phyloP scores from a whole-genome alignment of 1,140 invertebrate species.

The Whitmania pigra region DNA sequence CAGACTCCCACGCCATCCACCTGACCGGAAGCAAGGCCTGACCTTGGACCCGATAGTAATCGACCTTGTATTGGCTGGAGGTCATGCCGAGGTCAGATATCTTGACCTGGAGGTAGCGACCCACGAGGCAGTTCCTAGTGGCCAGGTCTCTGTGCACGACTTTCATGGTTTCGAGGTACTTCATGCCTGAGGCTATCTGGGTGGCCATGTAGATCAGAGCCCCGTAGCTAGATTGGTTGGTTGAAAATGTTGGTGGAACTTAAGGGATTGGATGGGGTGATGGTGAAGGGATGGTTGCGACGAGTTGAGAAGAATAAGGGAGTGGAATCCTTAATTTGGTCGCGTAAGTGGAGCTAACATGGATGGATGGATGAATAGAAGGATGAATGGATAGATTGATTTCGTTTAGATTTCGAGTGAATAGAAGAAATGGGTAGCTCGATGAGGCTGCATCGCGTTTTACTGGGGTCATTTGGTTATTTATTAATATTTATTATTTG shows the following conservation, averaged over 20 bases:
- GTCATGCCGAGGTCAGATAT: conserved; percentile 82
- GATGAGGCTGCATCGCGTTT: neutral
- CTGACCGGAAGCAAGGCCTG: conserved; percentile 65
- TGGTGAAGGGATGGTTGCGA: too few relatives aligned
- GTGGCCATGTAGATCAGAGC: conserved; percentile 66
- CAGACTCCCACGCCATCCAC: conserved; percentile 80
- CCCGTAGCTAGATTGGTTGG: conserved; percentile 51
- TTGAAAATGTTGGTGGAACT: neutral
- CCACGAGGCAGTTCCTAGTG: conserved; percentile 67
- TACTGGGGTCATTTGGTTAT: too few relatives aligned
- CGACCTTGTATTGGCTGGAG: conserved; percentile 61
- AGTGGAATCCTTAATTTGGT: too few relatives aligned
- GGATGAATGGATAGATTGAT: too few relatives aligned
- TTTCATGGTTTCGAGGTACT: conserved; percentile 60
- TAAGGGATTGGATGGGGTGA: too few relatives aligned
- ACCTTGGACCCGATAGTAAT: conserved; percentile 55
- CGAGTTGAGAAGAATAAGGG: too few relatives aligned
- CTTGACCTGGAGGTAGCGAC: conserved; percentile 69
- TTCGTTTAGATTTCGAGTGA: too few relatives aligned
- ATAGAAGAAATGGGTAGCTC: neutral
- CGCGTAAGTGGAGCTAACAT: too few relatives aligned
- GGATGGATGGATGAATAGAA: too few relatives aligned
- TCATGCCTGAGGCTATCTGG: conserved; percentile 77
- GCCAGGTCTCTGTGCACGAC: conserved; percentile 6
- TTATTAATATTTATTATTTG: too few relatives aligned